phyloP scores from a whole-genome alignment of 1,140 invertebrate genomes.

The Papilio helenus region DNA sequence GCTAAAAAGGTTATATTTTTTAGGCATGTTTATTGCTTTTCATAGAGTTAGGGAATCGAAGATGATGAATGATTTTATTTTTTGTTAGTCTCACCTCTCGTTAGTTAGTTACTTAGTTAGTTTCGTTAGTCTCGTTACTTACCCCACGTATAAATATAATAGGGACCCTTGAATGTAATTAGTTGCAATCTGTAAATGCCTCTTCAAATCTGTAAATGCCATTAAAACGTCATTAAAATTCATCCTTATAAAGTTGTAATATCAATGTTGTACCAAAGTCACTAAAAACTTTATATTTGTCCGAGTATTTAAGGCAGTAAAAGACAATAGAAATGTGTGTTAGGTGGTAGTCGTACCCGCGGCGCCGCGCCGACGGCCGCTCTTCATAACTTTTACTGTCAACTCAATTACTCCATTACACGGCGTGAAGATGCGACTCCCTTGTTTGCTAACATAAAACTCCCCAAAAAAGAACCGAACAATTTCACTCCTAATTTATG shows the following conservation, averaged over 20 bases:
- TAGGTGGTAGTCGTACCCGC: slow-evolving; percentile 68
- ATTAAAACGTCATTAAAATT: too few relatives aligned
- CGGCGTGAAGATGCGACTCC: slow-evolving; percentile 26
- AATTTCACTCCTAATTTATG: slow-evolving; percentile 32
- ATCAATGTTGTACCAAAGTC: background rate
- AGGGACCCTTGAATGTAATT: too few relatives aligned
- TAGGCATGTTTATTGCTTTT: background rate
- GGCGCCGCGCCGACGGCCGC: slow-evolving; percentile 62
- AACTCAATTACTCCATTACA: slow-evolving; percentile 62
- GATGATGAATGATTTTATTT: too few relatives aligned
- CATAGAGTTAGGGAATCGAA: too few relatives aligned
- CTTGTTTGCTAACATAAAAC: slow-evolving; percentile 30
- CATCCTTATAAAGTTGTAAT: too few relatives aligned
- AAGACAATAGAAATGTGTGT: slow-evolving; percentile 51
- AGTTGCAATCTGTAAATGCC: too few relatives aligned
- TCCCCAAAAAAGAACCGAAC: slow-evolving; percentile 18
- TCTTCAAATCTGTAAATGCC: too few relatives aligned
- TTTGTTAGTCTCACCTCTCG: too few relatives aligned
- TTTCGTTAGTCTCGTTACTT: too few relatives aligned
- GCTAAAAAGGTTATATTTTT: slow-evolving; percentile 10
- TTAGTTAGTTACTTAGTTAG: too few relatives aligned
- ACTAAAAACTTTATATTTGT: background rate
- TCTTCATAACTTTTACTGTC: slow-evolving; percentile 77
- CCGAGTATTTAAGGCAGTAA: slow-evolving; percentile 35
- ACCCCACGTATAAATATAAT: too few relatives aligned